Percentiles rank a stretch among this genome's conserved stretches.
Evolutionary conservation across 23 tunicate species (phyloP).

Genomic region (Halocynthia roretzi): DNA sequence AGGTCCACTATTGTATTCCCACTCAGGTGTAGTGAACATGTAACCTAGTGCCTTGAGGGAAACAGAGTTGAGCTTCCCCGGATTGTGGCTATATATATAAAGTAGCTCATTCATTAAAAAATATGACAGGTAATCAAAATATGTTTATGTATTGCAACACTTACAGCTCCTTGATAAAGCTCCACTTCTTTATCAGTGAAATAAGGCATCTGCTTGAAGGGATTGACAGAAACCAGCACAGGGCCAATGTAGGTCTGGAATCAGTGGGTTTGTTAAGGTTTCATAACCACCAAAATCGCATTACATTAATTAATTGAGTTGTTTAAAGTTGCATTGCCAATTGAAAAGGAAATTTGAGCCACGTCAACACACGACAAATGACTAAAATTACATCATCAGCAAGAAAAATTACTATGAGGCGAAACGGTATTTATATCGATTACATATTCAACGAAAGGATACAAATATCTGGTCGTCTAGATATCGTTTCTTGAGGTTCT

Average conservation of each 20-base stretch:
- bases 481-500: conserved; percentile 91
- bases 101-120: not conserved
- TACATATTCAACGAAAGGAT: conserved; percentile 34
- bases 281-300: no score
- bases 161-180: conserved; percentile 98
- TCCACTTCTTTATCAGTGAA: conserved; percentile 97
- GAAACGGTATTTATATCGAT: not conserved
- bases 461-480: conserved; percentile 98
- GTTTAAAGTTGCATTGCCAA: no score
- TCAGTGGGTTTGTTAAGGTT: no score
- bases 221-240: conserved; percentile 96
- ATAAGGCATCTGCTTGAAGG: conserved; percentile 97
- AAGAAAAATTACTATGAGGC: not conserved
- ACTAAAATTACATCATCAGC: not conserved
- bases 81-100: no score
- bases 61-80: no score
- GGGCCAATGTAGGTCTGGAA: conserved; percentile 98
- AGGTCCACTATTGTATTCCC: no score
- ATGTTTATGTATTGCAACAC: conserved; percentile 1
- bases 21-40: no score
- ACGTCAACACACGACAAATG: not conserved
- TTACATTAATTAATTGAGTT: no score
- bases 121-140: not conserved
- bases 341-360: not conserved
- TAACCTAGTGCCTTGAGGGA: no score